Conservation (phyloP, 2,797 vertebrate species). For the Poecile montanus region DNA sequence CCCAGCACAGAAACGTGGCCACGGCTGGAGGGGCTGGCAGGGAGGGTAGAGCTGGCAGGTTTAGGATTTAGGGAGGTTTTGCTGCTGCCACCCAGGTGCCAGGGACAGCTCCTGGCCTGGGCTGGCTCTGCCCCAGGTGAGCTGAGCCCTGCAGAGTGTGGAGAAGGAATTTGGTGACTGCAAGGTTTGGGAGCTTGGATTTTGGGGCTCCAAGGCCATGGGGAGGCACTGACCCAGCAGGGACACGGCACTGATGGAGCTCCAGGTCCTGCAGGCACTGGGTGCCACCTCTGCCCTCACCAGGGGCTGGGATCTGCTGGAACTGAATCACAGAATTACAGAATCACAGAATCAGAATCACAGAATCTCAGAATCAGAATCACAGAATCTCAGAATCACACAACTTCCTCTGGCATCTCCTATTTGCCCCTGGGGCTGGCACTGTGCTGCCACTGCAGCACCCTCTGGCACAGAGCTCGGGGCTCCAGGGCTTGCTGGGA, state of each 20-base stretch:
- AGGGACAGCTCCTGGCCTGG: not conserved
- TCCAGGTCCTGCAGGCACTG: not conserved
- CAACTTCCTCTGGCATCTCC: rapidly evolving
- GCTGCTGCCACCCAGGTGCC: not conserved
- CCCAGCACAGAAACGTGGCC: not conserved
- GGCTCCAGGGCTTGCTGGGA: not conserved
- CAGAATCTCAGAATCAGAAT: too few relatives aligned
- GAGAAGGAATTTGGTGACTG: not conserved
- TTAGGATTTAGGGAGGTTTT: too few relatives aligned
- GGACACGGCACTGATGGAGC: not conserved
- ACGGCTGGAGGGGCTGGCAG: not conserved
- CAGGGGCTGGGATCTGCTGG: not conserved
- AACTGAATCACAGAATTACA: too few relatives aligned
- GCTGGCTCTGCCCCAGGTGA: not conserved
- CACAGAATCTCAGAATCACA: too few relatives aligned
- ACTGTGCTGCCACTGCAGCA: not conserved
- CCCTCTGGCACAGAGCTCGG: not conserved
- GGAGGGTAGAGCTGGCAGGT: not conserved
- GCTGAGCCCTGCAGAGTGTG: not conserved
- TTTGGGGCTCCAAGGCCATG: not conserved
- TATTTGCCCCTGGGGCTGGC: too few relatives aligned
- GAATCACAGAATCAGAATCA: too few relatives aligned
- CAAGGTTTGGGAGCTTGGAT: not conserved
- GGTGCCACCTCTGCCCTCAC: not conserved
- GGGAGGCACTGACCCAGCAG: not conserved